Percentiles rank a stretch among this genome's conserved stretches.
These are phyloP conservation scores for Megathymus violae DNA, from an alignment of 1,140 invertebrate species.

Conservation along the genomic window DNA sequence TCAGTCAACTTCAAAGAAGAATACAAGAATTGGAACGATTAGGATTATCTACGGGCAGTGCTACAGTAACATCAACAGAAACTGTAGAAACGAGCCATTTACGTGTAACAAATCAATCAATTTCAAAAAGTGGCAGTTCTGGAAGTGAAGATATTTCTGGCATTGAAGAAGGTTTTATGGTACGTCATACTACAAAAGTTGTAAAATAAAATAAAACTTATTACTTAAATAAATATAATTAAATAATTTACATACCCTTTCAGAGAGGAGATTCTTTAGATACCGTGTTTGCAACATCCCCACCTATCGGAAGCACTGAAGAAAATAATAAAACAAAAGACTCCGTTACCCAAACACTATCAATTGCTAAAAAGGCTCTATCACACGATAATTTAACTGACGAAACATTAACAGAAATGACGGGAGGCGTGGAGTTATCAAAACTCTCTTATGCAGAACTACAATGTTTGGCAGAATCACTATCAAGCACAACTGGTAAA, in stretches of 20 bases:
- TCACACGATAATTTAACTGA: slow-evolving; percentile 61
- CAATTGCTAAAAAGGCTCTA: slow-evolving; percentile 28
- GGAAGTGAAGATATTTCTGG: slow-evolving; percentile 78
- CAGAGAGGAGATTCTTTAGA: slow-evolving; percentile 85
- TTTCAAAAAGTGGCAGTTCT: slow-evolving; percentile 72
- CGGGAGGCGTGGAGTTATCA: slow-evolving; percentile 66
- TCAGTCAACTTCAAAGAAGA: slow-evolving; percentile 88
- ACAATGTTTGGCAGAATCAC: slow-evolving; percentile 68
- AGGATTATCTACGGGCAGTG: slow-evolving; percentile 45
- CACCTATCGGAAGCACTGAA: slow-evolving; percentile 67
- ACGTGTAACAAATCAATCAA: slow-evolving; percentile 27
- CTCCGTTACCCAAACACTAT: slow-evolving; percentile 19
- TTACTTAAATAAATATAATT: background rate
- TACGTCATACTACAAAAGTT: too few relatives aligned
- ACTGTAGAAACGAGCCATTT: slow-evolving; percentile 23
- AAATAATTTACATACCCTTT: slow-evolving; percentile 30
- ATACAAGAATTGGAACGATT: slow-evolving; percentile 87
- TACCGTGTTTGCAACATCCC: slow-evolving; percentile 85
- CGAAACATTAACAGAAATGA: slow-evolving; percentile 68
- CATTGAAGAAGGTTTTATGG: slow-evolving; percentile 81
- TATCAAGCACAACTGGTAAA: slow-evolving; percentile 61
- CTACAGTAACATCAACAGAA: slow-evolving; percentile 22
- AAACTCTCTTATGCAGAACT: slow-evolving; percentile 72
- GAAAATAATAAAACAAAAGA: slow-evolving; percentile 52
- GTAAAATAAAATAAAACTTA: slow-evolving; percentile 11